phyloP scores from a whole-genome alignment of 2,888 invertebrate genomes.

The Resseliella maxima region DNA sequence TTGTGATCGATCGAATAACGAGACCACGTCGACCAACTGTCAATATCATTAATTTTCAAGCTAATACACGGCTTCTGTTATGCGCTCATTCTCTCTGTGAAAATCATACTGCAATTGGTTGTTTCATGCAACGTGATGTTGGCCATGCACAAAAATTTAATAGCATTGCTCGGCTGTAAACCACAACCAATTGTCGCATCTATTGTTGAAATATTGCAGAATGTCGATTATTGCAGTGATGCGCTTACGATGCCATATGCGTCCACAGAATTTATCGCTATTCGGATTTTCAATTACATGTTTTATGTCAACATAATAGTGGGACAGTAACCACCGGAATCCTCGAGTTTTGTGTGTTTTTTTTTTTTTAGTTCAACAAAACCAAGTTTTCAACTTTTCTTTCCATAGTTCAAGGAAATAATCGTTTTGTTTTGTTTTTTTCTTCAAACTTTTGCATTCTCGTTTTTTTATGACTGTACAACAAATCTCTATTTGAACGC shows the following conservation, averaged over 20 bases:
- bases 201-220: not conserved
- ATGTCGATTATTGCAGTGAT: not conserved
- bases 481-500: not conserved
- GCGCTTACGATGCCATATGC: not conserved
- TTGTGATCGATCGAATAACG: constrained; percentile 22
- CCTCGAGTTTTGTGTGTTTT: not conserved
- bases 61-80: not conserved
- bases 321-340: not conserved
- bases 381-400: not conserved
- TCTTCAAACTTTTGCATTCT: not conserved
- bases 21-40: not conserved
- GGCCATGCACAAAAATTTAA: constrained; percentile 33
- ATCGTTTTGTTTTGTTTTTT: not conserved
- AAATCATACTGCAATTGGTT: not conserved
- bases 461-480: not conserved
- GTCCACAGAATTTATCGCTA: not conserved
- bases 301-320: not conserved
- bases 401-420: not conserved
- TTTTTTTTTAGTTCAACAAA: not conserved
- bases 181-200: not conserved
- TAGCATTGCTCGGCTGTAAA: not conserved
- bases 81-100: not conserved
- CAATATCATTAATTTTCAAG: not conserved
- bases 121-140: constrained; percentile 46
- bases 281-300: constrained; percentile 1